Evolutionary conservation across 2,113 vertebrate genomes (phyloP).

Genomic region (Microcebus griseorufus): DNA sequence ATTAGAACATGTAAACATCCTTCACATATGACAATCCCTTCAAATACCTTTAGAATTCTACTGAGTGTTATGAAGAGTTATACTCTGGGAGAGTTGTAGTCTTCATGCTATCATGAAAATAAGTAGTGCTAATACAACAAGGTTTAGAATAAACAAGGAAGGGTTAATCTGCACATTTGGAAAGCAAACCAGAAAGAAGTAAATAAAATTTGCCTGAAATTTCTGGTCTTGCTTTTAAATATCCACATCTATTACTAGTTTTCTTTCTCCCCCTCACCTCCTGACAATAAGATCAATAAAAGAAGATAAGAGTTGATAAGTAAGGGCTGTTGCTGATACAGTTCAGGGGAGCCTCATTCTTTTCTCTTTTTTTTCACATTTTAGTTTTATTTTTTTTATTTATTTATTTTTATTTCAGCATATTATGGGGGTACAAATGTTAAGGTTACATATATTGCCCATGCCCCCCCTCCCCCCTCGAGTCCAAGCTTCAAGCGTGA

Average conservation of each 20-base stretch:
- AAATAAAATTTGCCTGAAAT: neutral
- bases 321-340: neutral
- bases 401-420: too few species aligned
- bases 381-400: too few species aligned
- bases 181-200: neutral
- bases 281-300: neutral
- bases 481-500: too few species aligned
- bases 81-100: neutral
- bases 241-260: neutral
- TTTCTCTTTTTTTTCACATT: neutral
- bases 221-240: constrained; percentile 1
- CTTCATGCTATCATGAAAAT: neutral
- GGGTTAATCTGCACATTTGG: neutral
- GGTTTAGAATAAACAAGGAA: neutral
- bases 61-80: neutral
- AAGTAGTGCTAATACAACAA: neutral
- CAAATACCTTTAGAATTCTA: neutral
- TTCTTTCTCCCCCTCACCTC: neutral
- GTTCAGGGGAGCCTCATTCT: neutral
- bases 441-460: too few species aligned
- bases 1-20: neutral
- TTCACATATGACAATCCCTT: neutral
- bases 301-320: neutral
- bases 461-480: too few species aligned
- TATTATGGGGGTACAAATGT: too few species aligned